Base-by-base conservation (phyloP, 2,113 vertebrate genomes). In the human (Homo sapiens) region DNA sequence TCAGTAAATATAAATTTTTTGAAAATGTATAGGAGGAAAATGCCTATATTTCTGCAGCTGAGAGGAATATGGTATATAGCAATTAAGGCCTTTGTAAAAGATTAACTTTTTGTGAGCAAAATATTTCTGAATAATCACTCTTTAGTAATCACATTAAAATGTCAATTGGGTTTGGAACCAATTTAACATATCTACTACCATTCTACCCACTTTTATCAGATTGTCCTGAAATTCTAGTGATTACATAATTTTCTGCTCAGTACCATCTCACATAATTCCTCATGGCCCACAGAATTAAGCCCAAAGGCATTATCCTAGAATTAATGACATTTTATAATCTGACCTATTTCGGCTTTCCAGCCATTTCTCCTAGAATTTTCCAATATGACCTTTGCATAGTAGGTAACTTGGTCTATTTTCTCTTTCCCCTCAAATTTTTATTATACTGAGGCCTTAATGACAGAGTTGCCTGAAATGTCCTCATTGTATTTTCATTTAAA, bases 331-430 rank as follows among this genome's bases (percentile, higher is more conserved):
- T 89, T 90, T 93, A 75, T n/a, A 48, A 92, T 48, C 22, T 55
- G 22, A 85, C 12, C n/a, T 72, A 22, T 66, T 50, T 82, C 68
- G 59, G 72, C 84, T 90, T 96, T 70, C 35, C 35, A 96, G 45
- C 8, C 73, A 87, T 88, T 93, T 97, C 12, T 86, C 85, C 66
- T 61, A 89, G 38, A 91, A 85, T 5, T 43, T 95, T 96, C 32
- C 32, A 78, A 59, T 59, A 93, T 35, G 35, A 78, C 16, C 38
- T 89, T 43, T 73, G 27, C 6, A 5, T 81, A 84, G 84, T 7
- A 68, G 20, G 32, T 22, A 70, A n/a, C 3, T 73, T 83, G 6
- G 45, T 27, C 40, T 97, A 45, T 94, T 89, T 93, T 89, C 45
- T 73, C 6, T 85, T 50, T 68, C 2, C 23, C 66, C 52, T 68